Evolutionary conservation across 92 coral and sea anemone genomes (phyloP).

Genomic region (Phenganax marumi): DNA sequence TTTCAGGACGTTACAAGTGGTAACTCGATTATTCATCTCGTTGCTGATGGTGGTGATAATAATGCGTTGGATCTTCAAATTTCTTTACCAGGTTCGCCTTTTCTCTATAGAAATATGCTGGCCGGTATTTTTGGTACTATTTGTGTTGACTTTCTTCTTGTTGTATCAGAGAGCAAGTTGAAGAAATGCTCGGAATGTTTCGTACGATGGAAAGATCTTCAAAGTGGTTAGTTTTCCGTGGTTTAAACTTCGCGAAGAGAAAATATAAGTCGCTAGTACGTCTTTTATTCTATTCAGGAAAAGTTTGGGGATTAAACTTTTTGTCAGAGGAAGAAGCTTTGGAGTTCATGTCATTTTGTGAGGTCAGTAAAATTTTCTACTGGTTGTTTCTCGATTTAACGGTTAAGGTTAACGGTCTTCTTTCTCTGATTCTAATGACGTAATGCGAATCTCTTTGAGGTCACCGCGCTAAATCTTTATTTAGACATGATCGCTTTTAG

Average conservation of each 20-base stretch:
- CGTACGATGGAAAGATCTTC: conserved; percentile 96
- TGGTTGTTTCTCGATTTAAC: not conserved
- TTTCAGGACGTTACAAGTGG: conserved; percentile 26
- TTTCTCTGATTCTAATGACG: not conserved
- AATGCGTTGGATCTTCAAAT: conserved; percentile 26
- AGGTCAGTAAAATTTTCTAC: conserved; percentile 56
- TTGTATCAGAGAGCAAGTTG: conserved; percentile 70
- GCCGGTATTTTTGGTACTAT: too few relatives aligned
- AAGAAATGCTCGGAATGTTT: conserved; percentile 98
- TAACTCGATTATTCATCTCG: conserved; percentile 18
- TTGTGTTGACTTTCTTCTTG: not conserved
- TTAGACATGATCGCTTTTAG: too few relatives aligned
- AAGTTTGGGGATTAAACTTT: conserved; percentile 97
- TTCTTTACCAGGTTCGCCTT: conserved; percentile 17
- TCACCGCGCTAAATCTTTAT: too few relatives aligned
- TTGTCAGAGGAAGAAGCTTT: conserved; percentile 93
- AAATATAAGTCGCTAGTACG: too few relatives aligned
- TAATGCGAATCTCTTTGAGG: too few relatives aligned
- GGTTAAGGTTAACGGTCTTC: not conserved
- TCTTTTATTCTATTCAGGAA: conserved; percentile 50
- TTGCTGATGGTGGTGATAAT: conserved; percentile 25
- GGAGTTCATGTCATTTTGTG: conserved; percentile 85
- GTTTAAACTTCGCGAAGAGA: not conserved
- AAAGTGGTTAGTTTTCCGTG: conserved; percentile 71
- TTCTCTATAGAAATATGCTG: too few relatives aligned